Evolutionary conservation across 2,113 vertebrate species (phyloP), one percentile per base, ranked within the genome.

Genomic region (Hylia prasina): DNA sequence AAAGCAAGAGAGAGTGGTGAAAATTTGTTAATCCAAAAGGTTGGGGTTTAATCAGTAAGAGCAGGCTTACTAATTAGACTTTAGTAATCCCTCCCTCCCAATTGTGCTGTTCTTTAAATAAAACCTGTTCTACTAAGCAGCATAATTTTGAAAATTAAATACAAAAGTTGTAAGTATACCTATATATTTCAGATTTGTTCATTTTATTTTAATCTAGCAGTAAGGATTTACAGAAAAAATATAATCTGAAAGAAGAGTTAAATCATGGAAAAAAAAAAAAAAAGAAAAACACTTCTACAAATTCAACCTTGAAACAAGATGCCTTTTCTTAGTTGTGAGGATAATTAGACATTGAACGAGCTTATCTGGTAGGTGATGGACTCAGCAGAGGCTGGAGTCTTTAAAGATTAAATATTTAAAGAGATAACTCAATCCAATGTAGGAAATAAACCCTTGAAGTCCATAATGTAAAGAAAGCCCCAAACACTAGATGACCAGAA

Each of bases 311-410:
- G n/a, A 88, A 94, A 89, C 42, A 80, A 73, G 40, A 73, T 25
- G 22, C 3, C 16, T 77, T 77, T 89, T 83, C 54, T 51, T 73
- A 83, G 25, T 72, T 92, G 60, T 81, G 69, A 89, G 12, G 39
- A 65, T 89, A 92, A 88, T 73, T 45, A 65, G 63, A 77, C 31
- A 69, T 27, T 35, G 72, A 72, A 83, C 83, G 60, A 87, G 28
- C 73, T 93, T 95, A 82, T 80, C 50, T 73, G 51, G 87, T 89
- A 78, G 77, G 77, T 91, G 66, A 57, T 56, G 75, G 57, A 85
- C 31, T 65, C 80, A 77, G 35, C 39, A 71, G 31, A 86, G 45
- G 68, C 10, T 8, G 6, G 6, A 77, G 10, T 25, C 47, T 87
- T 82, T 60, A 76, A 68, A 82, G 28, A 90, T 81, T 81, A 57